Percentiles rank a stretch among this genome's conserved stretches.
Conservation (phyloP, 1,140 invertebrate species). For the Euwallacea fornicatus region DNA sequence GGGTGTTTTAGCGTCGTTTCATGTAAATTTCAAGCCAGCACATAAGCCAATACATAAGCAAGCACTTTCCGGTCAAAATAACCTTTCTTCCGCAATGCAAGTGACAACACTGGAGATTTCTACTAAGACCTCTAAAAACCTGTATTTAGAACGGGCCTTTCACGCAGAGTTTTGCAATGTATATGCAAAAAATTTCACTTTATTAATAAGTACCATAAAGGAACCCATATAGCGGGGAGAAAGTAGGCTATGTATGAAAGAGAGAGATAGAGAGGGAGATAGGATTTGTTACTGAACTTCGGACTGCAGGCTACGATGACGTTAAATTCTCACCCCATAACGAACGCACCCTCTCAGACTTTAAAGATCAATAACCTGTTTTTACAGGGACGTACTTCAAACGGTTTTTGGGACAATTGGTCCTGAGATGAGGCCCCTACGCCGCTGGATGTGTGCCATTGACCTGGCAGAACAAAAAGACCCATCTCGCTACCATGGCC, state of each 20-base stretch:
- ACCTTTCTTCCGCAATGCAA: background rate
- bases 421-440: background rate
- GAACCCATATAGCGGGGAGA: background rate
- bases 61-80: no score
- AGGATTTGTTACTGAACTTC: no score
- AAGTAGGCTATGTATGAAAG: background rate
- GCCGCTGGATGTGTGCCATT: background rate
- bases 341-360: no score
- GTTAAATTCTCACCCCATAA: no score
- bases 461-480: conserved; percentile 1
- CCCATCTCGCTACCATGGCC: background rate
- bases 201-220: background rate
- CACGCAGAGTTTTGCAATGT: background rate
- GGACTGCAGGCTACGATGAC: no score
- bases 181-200: conserved; percentile 6
- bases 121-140: background rate
- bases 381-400: no score
- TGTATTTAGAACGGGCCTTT: conserved; percentile 5
- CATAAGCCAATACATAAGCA: no score
- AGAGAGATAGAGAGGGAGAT: no score
- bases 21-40: no score
- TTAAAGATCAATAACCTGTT: no score
- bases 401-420: no score
- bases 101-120: no score
- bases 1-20: background rate